A percentile compares a stretch with the other conserved stretches of the same genome.
Evolutionary conservation across 2,888 invertebrate species (phyloP).

Genomic region (Tipula unca): DNA sequence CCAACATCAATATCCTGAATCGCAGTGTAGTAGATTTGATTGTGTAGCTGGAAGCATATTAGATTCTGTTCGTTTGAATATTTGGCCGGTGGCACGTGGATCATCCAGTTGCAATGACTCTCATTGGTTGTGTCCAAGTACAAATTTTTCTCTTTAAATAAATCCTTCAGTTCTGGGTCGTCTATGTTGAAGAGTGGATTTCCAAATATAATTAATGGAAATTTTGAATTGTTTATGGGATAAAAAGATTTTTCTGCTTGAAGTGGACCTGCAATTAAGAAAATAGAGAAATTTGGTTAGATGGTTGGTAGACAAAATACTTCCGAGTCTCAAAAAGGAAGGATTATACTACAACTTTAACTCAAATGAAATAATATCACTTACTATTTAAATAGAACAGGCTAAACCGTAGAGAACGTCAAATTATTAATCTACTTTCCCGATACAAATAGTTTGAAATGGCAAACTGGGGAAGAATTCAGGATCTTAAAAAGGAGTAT

Average conservation of each 20-base stretch:
- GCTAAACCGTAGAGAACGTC: too few relatives aligned
- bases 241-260: conserved; percentile 24
- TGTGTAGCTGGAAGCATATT: conserved; percentile 25
- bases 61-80: conserved; percentile 26
- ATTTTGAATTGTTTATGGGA: conserved; percentile 23
- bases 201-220: conserved; percentile 25
- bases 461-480: too few relatives aligned
- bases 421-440: too few relatives aligned
- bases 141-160: conserved; percentile 25
- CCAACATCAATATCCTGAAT: conserved; percentile 25
- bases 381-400: too few relatives aligned
- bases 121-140: conserved; percentile 26
- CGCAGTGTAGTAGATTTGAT: conserved; percentile 26
- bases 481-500: too few relatives aligned
- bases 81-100: conserved; percentile 25
- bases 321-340: too few relatives aligned
- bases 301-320: not conserved
- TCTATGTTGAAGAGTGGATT: conserved; percentile 22
- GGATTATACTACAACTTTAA: too few relatives aligned
- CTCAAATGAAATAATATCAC: too few relatives aligned
- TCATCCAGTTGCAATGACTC: conserved; percentile 26
- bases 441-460: too few relatives aligned
- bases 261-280: conserved; percentile 22
- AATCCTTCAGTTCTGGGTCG: conserved; percentile 24
- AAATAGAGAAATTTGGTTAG: not conserved